Base-by-base conservation (phyloP, 1,140 invertebrate species). In the Calephelis nemesis region DNA sequence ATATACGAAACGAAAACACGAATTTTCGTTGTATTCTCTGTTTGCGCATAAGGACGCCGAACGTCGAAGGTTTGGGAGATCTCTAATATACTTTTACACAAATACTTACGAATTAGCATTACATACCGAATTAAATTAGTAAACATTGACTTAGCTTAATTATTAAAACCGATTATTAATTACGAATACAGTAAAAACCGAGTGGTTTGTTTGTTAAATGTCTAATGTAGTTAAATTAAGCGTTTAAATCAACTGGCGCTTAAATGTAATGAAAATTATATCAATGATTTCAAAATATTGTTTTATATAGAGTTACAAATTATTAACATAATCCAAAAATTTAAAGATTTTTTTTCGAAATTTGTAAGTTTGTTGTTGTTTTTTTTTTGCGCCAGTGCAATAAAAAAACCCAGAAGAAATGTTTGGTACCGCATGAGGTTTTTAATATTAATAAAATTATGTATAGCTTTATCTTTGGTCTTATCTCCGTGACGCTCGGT, bases 111-210 rank as follows among this genome's bases (percentile, higher is more conserved):
- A 90, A 87, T 90, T 91, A 91, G 81, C 82, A 83, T 83, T 77
- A 81, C 82, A 88, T 83, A 91, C 84, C 81, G 82, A 89, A 88
- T 88, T 88, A 88, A 88, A 90, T 85, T 88, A 89, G 83, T 91
- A 88, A 91, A 91, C 85, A 88, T 85, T 89, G 87, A 91, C 87
- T 90, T 91, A 90, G 85, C 85, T 89, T 88, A 91, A 83, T 81
- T 86, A 90, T 85, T 83, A 87, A 82, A 91, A 85, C 78, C 78
- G 84, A 90, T 79, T 82, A 76, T 79, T 81, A 84, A 81, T 83
- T 79, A 81, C 73, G 68, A 82, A 78, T 78, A 83, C 76, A 78
- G 75, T 75, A 79, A 63, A 72, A 72, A 75, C 68, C 68, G 71
- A 66, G 52, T 58, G 52, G 19, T 58, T 58, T 60, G 30, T 11